Base-by-base conservation (phyloP, 2,888 invertebrate species). In the Scaptomyza cyrtandrae region DNA sequence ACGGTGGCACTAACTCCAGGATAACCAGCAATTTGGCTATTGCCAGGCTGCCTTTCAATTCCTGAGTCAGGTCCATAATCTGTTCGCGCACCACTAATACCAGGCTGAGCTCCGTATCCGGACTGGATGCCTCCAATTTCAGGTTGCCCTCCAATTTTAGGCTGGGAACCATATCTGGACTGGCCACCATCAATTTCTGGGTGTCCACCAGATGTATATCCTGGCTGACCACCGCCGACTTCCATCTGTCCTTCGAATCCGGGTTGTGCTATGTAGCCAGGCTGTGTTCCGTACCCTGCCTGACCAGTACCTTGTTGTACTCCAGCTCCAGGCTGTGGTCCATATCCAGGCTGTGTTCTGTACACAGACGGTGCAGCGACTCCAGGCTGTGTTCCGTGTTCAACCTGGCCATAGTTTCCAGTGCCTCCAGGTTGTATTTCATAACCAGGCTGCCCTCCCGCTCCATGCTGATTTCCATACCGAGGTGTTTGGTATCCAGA, bases 91-190 rank as follows among this genome's bases (percentile, higher is more conserved):
- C 62, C 72, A 24, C 66, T 54, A 2, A 2, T 6, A 27, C 53
- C 63, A 0, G 61, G 31, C 7, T 66, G 58, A 1, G n/a, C 41
- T 11, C 76, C 71, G 14, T 39, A 19, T 33, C 71, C 71, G 6
- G 71, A 62, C 6, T 71, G 73, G 4, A 55, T 53, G 35, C 57
- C 50, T 11, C 50, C 45, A 27, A 39, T 7, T 16, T 65, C 68
- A n/a, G 45, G 50, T 16, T 58, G 59, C 19, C 19, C 19, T 13
- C 50, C 45, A 27, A 33, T 7, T 27, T 65, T 69, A 14, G 45
- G 50, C 24, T 54, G 59, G 6, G 11, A 24, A 6, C 61, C 71
- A 0, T 39, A 72, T 13, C 74, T 76, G 0, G 61, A 54, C 6
- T 60, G 67, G 0, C 73, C 69, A 19, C 60, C 69, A 7, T 19